Conservation (phyloP, 2,113 vertebrate species). For the Pogona vitticeps region DNA sequence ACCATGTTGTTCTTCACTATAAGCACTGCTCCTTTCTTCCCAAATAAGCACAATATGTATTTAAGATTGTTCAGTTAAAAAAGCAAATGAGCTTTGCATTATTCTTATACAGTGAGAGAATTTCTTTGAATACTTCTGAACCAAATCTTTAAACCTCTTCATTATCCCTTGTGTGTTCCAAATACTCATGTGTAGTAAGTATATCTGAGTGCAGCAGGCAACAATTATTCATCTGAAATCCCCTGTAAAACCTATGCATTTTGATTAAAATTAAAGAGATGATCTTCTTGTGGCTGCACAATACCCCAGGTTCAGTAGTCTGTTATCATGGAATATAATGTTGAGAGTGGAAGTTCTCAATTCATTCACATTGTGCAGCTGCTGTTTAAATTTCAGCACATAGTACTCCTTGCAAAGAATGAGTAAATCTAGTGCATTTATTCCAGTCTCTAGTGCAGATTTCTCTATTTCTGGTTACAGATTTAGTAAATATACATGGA, state of each 20-base stretch:
- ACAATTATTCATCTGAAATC: neutral
- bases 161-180: neutral
- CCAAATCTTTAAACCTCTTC: neutral
- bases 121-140: conserved; percentile 11
- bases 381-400: neutral
- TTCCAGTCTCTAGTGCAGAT: neutral
- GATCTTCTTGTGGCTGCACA: neutral
- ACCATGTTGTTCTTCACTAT: conserved; percentile 2
- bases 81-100: neutral
- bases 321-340: too few relatives aligned
- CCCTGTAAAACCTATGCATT: neutral
- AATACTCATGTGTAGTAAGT: neutral
- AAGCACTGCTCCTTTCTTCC: neutral
- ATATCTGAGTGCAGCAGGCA: neutral
- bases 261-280: neutral
- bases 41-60: neutral
- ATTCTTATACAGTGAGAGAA: neutral
- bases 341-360: too few relatives aligned
- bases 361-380: too few relatives aligned
- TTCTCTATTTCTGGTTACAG: neutral
- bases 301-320: neutral
- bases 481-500: neutral
- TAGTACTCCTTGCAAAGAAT: neutral
- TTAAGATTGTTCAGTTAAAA: neutral
- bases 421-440: neutral